A percentile compares a stretch with the other conserved stretches of the same genome.
Evolutionary conservation across 2,113 vertebrate species (phyloP).

Genomic region (Spizaetus ornatus): DNA sequence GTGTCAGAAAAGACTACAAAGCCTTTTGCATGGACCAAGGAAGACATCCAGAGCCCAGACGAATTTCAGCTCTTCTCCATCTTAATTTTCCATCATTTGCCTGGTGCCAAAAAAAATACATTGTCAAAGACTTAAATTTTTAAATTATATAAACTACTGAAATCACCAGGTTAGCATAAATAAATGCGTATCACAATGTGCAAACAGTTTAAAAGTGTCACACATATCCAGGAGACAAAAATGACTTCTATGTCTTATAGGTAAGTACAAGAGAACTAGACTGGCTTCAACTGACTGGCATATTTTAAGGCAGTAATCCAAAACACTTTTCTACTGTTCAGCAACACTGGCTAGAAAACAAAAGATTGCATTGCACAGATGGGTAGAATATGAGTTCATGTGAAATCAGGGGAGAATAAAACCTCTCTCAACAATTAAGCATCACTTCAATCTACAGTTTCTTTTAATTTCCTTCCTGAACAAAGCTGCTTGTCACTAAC

Average conservation of each 20-base stretch:
- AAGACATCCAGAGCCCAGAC: neutral
- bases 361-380: neutral
- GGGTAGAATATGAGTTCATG: neutral
- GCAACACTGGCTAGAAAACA: neutral
- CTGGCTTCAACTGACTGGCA: neutral
- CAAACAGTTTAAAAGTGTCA: neutral
- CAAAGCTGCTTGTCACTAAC: neutral
- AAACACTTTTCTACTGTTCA: neutral
- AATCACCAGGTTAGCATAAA: neutral
- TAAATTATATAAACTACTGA: neutral
- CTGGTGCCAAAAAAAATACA: neutral
- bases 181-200: neutral
- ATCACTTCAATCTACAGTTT: neutral
- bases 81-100: neutral
- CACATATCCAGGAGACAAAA: neutral
- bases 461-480: neutral
- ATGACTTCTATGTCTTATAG: neutral
- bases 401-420: constrained; percentile 25
- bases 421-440: constrained; percentile 19
- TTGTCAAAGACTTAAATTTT: neutral
- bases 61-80: neutral
- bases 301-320: neutral
- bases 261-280: neutral
- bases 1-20: neutral
- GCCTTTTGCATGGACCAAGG: neutral